Percentiles rank a stretch among this genome's conserved stretches.
These are phyloP conservation scores for Trichopoda pennipes DNA, from an alignment of 2,888 invertebrate species.

Conservation along the genomic window DNA sequence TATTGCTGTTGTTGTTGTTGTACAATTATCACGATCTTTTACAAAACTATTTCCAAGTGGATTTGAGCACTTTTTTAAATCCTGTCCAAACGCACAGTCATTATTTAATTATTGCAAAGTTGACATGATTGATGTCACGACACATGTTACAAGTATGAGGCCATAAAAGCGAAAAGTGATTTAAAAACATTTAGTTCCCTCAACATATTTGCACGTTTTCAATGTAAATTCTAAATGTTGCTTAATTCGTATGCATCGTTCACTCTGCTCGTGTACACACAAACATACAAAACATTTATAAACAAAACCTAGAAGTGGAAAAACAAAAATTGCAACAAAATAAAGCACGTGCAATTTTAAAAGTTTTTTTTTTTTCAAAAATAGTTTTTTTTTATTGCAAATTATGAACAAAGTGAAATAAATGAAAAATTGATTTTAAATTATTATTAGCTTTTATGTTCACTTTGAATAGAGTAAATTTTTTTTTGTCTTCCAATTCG, in stretches of 20 bases:
- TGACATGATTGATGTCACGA: constrained; percentile 66
- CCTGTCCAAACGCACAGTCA: constrained; percentile 34
- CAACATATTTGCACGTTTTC: constrained; percentile 59
- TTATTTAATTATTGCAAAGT: constrained; percentile 48
- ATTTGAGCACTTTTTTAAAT: constrained; percentile 22
- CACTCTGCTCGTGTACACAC: background rate
- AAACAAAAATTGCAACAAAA: constrained; percentile 35
- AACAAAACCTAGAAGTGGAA: constrained; percentile 5
- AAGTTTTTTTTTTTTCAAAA: constrained; percentile 42
- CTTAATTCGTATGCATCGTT: constrained; percentile 41
- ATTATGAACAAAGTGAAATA: constrained; percentile 50
- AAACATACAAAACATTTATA: background rate
- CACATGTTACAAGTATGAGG: constrained; percentile 52
- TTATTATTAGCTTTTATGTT: constrained; percentile 30
- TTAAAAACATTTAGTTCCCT: constrained; percentile 23
- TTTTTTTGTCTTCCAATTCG: background rate
- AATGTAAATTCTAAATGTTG: constrained; percentile 54
- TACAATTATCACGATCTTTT: too few species aligned
- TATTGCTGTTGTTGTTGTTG: too few species aligned
- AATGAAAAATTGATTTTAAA: constrained; percentile 50
- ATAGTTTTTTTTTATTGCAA: constrained; percentile 37
- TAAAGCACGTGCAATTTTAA: constrained; percentile 64
- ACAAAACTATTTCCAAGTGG: background rate
- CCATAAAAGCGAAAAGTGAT: constrained; percentile 31
- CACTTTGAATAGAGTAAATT: constrained; percentile 2